phyloP scores from a whole-genome alignment of 2,888 invertebrate genomes.

The Drosophila peninsularis region DNA sequence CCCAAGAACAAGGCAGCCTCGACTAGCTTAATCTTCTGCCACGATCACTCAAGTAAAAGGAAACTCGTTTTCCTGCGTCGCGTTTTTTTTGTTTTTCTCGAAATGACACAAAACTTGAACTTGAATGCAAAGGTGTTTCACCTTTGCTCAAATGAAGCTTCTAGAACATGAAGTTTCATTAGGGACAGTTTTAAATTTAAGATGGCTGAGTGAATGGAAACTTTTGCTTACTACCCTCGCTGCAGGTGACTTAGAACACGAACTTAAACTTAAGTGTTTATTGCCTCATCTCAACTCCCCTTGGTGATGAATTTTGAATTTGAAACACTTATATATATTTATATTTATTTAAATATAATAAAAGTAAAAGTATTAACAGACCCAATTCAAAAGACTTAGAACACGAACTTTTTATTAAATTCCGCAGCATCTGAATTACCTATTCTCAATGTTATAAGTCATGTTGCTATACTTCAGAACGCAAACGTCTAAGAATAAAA shows the following conservation, averaged over 20 bases:
- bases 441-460: background rate
- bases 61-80: conserved; percentile 49
- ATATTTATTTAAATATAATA: no score
- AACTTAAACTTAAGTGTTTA: no score
- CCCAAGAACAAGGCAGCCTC: conserved; percentile 21
- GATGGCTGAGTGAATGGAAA: background rate
- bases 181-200: background rate
- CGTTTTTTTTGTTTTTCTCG: conserved; percentile 3
- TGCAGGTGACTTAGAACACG: background rate
- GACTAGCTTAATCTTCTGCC: conserved; percentile 13
- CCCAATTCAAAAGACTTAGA: background rate
- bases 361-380: no score
- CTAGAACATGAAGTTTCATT: background rate
- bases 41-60: conserved; percentile 46
- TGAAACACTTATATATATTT: background rate
- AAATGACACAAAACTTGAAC: conserved; percentile 36
- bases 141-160: conserved; percentile 3
- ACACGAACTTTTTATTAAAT: background rate
- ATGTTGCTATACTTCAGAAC: background rate
- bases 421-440: no score
- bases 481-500: background rate
- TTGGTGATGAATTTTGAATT: no score
- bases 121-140: conserved; percentile 14
- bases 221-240: no score
- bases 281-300: no score